phyloP scores from a whole-genome alignment of 2,888 invertebrate species.

The Cybosia mesomella region DNA sequence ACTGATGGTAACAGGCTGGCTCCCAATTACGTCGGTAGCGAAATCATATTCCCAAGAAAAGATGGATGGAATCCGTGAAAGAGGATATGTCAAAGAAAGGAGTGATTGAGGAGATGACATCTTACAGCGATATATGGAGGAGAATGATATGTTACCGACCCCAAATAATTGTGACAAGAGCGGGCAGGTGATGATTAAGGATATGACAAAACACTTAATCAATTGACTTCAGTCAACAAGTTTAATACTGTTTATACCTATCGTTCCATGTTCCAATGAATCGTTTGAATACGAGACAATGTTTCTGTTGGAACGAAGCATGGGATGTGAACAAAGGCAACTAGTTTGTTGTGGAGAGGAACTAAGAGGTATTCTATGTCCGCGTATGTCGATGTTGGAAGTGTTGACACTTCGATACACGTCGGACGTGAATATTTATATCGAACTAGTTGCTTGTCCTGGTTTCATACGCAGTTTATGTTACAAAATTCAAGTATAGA shows the following conservation, averaged over 20 bases:
- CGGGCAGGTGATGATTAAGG: not conserved
- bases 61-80: too few relatives aligned
- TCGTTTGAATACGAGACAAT: not conserved
- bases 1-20: too few relatives aligned
- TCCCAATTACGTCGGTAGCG: too few relatives aligned
- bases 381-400: slow-evolving; percentile 39
- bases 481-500: not conserved
- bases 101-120: too few relatives aligned
- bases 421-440: not conserved
- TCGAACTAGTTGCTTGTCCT: not conserved
- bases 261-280: not conserved
- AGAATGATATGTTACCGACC: too few relatives aligned
- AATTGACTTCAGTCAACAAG: not conserved
- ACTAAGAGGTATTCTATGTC: slow-evolving; percentile 34
- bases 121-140: too few relatives aligned
- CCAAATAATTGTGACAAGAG: too few relatives aligned
- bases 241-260: not conserved
- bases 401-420: slow-evolving; percentile 17
- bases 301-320: slow-evolving; percentile 19
- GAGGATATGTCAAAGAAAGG: too few relatives aligned
- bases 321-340: slow-evolving; percentile 36
- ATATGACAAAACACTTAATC: slow-evolving; percentile 8
- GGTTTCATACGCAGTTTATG: not conserved
- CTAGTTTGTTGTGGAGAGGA: slow-evolving; percentile 27
- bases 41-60: too few relatives aligned